Percentiles rank a stretch among this genome's conserved stretches.
These are phyloP conservation scores for Montifringilla adamsi DNA, from an alignment of 2,113 vertebrate genomes.

Conservation along the genomic window DNA sequence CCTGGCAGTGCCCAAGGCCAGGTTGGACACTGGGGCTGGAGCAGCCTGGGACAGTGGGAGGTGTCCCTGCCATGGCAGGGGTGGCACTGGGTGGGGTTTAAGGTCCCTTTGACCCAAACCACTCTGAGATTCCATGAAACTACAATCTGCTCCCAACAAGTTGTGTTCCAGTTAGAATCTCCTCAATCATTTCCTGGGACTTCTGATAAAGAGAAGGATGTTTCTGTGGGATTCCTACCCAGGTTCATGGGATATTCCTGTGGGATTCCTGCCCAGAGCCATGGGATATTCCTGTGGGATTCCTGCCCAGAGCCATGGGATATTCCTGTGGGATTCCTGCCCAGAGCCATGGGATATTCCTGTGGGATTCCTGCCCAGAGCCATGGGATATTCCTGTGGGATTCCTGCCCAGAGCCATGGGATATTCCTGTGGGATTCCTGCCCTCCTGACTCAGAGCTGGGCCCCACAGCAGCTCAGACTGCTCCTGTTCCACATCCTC, in stretches of 20 bases:
- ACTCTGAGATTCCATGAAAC: background rate
- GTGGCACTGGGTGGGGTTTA: accelerated
- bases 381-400: background rate
- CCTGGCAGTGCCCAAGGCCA: no score
- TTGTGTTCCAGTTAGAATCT: background rate
- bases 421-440: background rate
- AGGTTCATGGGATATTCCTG: background rate
- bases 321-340: background rate
- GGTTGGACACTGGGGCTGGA: no score
- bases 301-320: background rate
- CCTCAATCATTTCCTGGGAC: background rate
- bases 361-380: background rate
- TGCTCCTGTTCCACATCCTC: no score
- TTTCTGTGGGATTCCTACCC: background rate
- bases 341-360: background rate
- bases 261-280: background rate
- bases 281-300: background rate
- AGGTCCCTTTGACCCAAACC: background rate
- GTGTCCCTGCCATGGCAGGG: background rate
- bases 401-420: background rate
- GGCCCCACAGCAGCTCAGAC: background rate
- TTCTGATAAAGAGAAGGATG: background rate
- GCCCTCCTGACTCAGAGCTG: background rate
- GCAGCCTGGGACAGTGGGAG: background rate
- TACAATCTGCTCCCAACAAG: background rate